These are phyloP conservation scores for Drosophila prostipennis DNA, from an alignment of 2,888 invertebrate genomes.

Conservation along the genomic window DNA sequence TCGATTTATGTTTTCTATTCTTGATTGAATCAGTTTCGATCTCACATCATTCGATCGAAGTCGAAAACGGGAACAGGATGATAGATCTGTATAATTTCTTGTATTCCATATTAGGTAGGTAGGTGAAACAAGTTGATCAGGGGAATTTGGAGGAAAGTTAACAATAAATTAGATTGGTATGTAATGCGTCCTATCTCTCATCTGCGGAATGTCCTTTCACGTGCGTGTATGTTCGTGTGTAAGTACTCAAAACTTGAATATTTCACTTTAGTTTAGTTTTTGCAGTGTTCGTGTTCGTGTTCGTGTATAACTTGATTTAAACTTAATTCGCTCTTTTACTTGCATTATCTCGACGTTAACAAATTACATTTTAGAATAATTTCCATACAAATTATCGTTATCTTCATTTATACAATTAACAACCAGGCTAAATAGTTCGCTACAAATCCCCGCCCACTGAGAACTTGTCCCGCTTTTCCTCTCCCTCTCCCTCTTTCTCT, in stretches of 20 bases:
- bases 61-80: not conserved
- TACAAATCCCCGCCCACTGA: constrained; percentile 36
- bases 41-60: not conserved
- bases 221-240: constrained; percentile 24
- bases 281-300: constrained; percentile 12
- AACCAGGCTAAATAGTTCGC: constrained; percentile 50
- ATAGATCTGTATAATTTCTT: constrained; percentile 13
- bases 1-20: no score
- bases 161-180: constrained; percentile 40
- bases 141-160: constrained; percentile 5
- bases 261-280: constrained; percentile 31
- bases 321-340: constrained; percentile 17
- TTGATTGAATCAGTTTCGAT: not conserved
- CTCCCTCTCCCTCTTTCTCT: not conserved
- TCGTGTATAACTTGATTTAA: constrained; percentile 20
- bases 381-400: constrained; percentile 29
- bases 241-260: constrained; percentile 49
- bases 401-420: constrained; percentile 46
- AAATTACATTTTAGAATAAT: constrained; percentile 37
- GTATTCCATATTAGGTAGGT: constrained; percentile 3
- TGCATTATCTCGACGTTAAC: constrained; percentile 36
- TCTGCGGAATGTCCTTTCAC: constrained; percentile 45
- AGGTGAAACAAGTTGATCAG: constrained; percentile 5
- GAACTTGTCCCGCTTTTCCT: constrained; percentile 13
- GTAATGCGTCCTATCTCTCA: constrained; percentile 12